Evolutionary conservation across 35 echinoderm and acorn worm genomes (phyloP), one percentile per base, ranked within the genome.

Genomic region (Apostichopus californicus): DNA sequence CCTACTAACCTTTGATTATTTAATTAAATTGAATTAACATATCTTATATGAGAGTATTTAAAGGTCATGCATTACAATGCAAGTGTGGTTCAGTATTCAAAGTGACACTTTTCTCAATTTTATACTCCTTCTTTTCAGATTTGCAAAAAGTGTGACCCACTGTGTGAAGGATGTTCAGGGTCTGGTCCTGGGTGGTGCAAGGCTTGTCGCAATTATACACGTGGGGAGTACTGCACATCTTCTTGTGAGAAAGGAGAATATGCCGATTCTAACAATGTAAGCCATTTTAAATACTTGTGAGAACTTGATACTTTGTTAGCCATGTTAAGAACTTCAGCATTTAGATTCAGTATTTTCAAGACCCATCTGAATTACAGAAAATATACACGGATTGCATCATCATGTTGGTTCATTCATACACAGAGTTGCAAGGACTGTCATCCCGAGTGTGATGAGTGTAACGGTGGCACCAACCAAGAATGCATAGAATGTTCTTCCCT

Each of bases 91-190:
- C 63, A 66, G 63, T 9, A 12, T 66, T 17, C 0, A 12, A 66
- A 14, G 64, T 68, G 11, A 9, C 11, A 14, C 11, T 68, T 68
- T 68, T 68, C 64, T 68, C 64, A 4, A 14, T 18, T 68, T 11
- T 68, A 11, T 68, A 18, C 64, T 14, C 11, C 3, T 80, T 80
- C 22, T 12, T 57, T 75, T 15, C 57, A 96, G 96, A 79, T 97
- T 59, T 97, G 96, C 77, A 93, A 93, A 57, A 54, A 86, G 55
- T 97, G 96, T 54, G 71, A 97, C 57, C 53, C 73, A 20, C 61
- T 93, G 73, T 97, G 96, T 79, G 28, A 81, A 8, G 88, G 87
- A 17, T 97, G 96, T 77, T 57, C 14, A 11, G 93, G 82, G 5
- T 75, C 86, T 8, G 96, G 96, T 9, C 77, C 93, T 12, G 64